These are phyloP conservation scores for Sebastolobus alascanus DNA, from an alignment of 2,797 vertebrate species.

Conservation along the genomic window DNA sequence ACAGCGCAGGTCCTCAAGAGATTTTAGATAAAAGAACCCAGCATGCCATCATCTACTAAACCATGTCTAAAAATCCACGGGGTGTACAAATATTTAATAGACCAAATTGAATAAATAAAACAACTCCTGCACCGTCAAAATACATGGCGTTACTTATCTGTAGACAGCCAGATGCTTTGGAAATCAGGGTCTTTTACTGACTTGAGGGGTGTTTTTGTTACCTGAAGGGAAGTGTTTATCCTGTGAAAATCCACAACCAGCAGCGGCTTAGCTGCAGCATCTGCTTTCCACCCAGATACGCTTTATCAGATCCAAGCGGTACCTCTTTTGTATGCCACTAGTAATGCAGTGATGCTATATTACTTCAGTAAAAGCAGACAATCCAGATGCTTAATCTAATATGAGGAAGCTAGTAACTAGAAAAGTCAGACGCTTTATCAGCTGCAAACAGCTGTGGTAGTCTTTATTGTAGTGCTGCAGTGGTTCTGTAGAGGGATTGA, in stretches of 20 bases:
- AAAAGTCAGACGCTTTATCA: conserved; percentile 17
- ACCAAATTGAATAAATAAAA: conserved; percentile 25
- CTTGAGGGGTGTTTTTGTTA: conserved; percentile 19
- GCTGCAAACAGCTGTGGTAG: background rate
- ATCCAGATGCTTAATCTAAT: conserved; percentile 22
- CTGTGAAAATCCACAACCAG: conserved; percentile 52
- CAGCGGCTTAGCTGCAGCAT: conserved; percentile 48
- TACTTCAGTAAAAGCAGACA: conserved; percentile 26
- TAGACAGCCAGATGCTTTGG: conserved; percentile 17
- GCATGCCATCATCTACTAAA: conserved; percentile 26
- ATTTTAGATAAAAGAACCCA: conserved; percentile 26
- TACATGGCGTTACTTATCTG: conserved; percentile 26
- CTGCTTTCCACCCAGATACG: conserved; percentile 38
- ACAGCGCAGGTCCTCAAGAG: conserved; percentile 40
- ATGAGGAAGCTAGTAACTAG: conserved; percentile 6
- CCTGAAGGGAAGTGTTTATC: conserved; percentile 48
- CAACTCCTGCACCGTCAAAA: background rate
- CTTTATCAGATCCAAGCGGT: conserved; percentile 53
- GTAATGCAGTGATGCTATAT: conserved; percentile 31
- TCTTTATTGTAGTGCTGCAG: background rate
- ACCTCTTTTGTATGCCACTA: conserved; percentile 35
- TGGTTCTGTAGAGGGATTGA: background rate
- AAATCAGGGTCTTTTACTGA: conserved; percentile 26
- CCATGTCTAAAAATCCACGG: conserved; percentile 19
- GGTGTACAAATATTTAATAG: conserved; percentile 18